phyloP scores from a whole-genome alignment of 2,888 invertebrate genomes.

The Agrypnus murinus region DNA sequence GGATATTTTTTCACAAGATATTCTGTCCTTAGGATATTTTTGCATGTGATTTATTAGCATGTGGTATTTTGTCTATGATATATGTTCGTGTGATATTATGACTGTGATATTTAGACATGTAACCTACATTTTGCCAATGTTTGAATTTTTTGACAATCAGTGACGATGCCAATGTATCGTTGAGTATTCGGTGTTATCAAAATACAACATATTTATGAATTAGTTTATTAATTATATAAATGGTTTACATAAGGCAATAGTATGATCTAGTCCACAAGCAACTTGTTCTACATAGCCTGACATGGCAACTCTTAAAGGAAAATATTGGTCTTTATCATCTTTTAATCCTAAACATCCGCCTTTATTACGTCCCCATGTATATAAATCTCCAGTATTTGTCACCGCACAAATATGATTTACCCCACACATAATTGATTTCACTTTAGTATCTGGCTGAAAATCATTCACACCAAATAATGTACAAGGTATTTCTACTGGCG shows the following conservation, averaged over 20 bases:
- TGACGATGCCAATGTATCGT: too few species aligned
- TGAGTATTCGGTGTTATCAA: too few species aligned
- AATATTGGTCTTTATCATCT: conserved; percentile 86
- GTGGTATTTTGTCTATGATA: too few species aligned
- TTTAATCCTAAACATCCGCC: conserved; percentile 90
- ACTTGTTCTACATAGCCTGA: conserved; percentile 85
- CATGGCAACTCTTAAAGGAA: conserved; percentile 88
- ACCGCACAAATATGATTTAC: conserved; percentile 87
- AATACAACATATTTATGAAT: too few species aligned
- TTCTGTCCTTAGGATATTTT: too few species aligned
- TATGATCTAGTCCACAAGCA: conserved; percentile 90
- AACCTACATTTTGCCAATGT: too few species aligned
- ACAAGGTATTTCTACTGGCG: conserved; percentile 84
- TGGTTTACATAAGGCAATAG: conserved; percentile 84
- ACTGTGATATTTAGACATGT: too few species aligned
- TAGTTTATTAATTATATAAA: too few species aligned
- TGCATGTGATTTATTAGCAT: too few species aligned
- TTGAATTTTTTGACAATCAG: too few species aligned
- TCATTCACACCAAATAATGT: conserved; percentile 91
- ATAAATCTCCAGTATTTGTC: conserved; percentile 88
- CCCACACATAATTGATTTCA: conserved; percentile 81
- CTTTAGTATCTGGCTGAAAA: conserved; percentile 81
- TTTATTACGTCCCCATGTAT: conserved; percentile 93
- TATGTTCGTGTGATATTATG: too few species aligned
- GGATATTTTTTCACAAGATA: too few species aligned